Evolutionary conservation across 2,797 vertebrate genomes (phyloP), one percentile per base, ranked within the genome.

Genomic region (Karalla daura): DNA sequence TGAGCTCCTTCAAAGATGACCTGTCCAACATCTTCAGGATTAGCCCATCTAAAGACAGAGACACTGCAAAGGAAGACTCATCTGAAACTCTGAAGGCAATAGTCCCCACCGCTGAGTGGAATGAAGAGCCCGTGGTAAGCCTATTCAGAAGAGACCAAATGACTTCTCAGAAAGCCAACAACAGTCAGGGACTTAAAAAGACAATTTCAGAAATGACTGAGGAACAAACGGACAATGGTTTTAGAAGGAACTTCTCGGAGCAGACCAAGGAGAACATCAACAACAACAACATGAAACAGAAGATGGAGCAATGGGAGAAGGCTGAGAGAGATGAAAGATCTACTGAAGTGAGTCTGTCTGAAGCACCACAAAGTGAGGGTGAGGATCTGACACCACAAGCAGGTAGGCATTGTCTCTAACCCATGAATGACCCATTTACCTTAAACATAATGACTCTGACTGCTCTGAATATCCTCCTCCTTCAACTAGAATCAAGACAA

Each of bases 21-120:
- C 5, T 88, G 5, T 66, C 76, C 5, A 84, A 21, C 2, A 21
- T 73, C 52, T 86, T 86, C 51, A 81, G 39, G 13, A 56, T 71
- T 1, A 0, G 66, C 5, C 64, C 27, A 14, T 53, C 51, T 39
- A 80, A 74, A 43, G 75, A 83, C 7, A 55, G 27, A 27, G 79
- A 66, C 3, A 1, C 39, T 2, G 25, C 10, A 0, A 71, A 73
- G 44, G 67, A 74, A 0, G 66, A 65, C 3, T 21, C 62, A 18
- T 40, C 46, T 4, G 43, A 45, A 24, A 2, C 21, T 45, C 27
- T 24, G 24, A 75, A 44, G 5, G 28, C 32, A 18, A 79, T 53
- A 54, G 32, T 6, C n/a, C 28, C 5, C 1, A 33, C 27, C 37
- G 13, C 28, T 10, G 60, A 78, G 14, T 52, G 47, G 35, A 1